Percentiles rank a stretch among this genome's conserved stretches.
These are phyloP conservation scores for Xenotilapia leptura DNA, from an alignment of 2,113 vertebrate species.

Conservation along the genomic window DNA sequence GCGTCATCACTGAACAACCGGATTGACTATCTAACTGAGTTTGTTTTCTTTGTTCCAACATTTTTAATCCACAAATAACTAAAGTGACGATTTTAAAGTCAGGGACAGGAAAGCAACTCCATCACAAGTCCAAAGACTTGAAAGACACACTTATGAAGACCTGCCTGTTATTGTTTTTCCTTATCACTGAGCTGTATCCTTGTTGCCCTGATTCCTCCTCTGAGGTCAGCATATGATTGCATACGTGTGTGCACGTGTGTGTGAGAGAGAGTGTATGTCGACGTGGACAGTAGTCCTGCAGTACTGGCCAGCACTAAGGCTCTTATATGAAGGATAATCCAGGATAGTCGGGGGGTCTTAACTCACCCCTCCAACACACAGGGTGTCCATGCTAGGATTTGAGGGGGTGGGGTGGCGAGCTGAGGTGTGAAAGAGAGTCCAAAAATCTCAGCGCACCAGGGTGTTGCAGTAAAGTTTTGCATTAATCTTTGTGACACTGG, in stretches of 20 bases:
- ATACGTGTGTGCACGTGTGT: neutral
- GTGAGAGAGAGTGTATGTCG: neutral
- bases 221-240: conserved; percentile 23
- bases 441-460: neutral
- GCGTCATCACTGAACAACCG: no score
- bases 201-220: neutral
- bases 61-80: neutral
- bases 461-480: neutral
- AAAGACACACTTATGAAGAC: neutral
- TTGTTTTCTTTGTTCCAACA: neutral
- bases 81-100: neutral
- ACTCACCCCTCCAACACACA: conserved; percentile 50
- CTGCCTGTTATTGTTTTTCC: neutral
- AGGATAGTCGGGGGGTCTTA: conserved; percentile 49
- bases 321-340: conserved; percentile 65
- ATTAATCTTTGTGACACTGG: neutral
- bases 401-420: neutral
- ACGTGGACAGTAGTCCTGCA: conserved; percentile 36
- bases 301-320: conserved; percentile 44
- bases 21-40: neutral
- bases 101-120: neutral
- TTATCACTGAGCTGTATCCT: neutral
- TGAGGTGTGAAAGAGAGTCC: conserved; percentile 29
- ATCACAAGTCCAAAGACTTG: neutral
- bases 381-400: conserved; percentile 24